Evolutionary conservation across 2,888 invertebrate genomes (phyloP), one percentile per base, ranked within the genome.

Genomic region (Mimumesa dahlbomi): DNA sequence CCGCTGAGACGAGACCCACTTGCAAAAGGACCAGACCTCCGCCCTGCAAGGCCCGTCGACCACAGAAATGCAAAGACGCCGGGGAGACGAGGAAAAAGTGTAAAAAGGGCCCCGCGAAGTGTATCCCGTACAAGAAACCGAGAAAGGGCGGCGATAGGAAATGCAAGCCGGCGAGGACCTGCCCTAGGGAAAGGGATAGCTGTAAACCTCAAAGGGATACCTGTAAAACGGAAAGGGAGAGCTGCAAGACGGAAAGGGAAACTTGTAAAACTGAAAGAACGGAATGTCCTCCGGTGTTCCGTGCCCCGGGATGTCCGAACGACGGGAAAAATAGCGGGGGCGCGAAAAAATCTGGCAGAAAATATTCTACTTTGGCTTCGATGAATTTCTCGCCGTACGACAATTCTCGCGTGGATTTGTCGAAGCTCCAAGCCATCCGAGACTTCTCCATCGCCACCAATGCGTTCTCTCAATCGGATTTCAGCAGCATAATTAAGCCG

Each of bases 241-340:
- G 0, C 45, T 25, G 22, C 16, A 42, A 9, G 14, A 18, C 2
- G 16, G 25, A 50, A 50, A 38, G 16, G 2, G 36, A 25, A 0
- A 1, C 2, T 1, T 38, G 31, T 21, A 25, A 36, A 4, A 50
- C 21, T 7, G 21, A 59, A 11, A 57, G 58, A n/a, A 58, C 52
- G 29, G 11, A 56, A 0, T 81, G 82, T 59, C 75, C 82, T 4
- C 43, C 79, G 0, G 82, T 82, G n/a, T 1, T 61, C 9, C 67
- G 68, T 34, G 62, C 72, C 13, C 82, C 82, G 0, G 50, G 38
- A 0, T 83, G 83, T 43, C 13, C 74, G 0, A 46, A 42, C 9
- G n/a, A 54, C 6, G 18, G 40, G 0, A 45, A 34, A 6, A 49
- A 66, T 21, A 25, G 40, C 0, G 34, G 2, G 16, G 18, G 9